These are phyloP conservation scores for Sphaeramia orbicularis DNA, from an alignment of 2,797 vertebrate genomes.

Conservation along the genomic window DNA sequence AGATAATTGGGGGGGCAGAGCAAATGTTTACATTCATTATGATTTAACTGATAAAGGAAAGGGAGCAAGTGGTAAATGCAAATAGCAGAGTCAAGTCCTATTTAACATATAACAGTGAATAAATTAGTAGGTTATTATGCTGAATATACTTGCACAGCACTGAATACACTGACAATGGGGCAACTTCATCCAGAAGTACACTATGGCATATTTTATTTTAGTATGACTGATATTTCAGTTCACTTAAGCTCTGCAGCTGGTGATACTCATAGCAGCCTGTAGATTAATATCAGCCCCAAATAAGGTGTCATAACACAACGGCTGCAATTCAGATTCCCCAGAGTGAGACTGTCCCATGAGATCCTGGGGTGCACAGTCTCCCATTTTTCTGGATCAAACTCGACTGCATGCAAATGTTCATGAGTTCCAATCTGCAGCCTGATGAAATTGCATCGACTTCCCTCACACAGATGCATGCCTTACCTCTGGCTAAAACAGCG, in stretches of 20 bases:
- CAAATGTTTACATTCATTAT: neutral
- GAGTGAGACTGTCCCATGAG: constrained; percentile 50
- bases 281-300: constrained; percentile 14
- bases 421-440: constrained; percentile 35
- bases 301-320: constrained; percentile 18
- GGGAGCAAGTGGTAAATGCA: neutral
- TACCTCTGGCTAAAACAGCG: constrained; percentile 72
- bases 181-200: too few relatives aligned
- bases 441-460: constrained; percentile 25
- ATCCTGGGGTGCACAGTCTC: constrained; percentile 39
- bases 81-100: neutral
- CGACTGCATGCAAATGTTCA: constrained; percentile 32
- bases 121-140: too few relatives aligned
- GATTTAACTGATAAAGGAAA: neutral
- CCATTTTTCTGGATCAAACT: constrained; percentile 33
- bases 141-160: neutral
- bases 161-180: too few relatives aligned
- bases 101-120: neutral
- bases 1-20: neutral
- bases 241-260: neutral
- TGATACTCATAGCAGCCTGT: neutral
- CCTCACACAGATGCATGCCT: constrained; percentile 38
- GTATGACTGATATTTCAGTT: too few relatives aligned
- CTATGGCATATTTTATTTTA: too few relatives aligned
- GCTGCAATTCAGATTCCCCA: constrained; percentile 30